Conservation (phyloP, 35 echinoderm and acorn worm species). For the Heliocidaris erythrogramma region DNA sequence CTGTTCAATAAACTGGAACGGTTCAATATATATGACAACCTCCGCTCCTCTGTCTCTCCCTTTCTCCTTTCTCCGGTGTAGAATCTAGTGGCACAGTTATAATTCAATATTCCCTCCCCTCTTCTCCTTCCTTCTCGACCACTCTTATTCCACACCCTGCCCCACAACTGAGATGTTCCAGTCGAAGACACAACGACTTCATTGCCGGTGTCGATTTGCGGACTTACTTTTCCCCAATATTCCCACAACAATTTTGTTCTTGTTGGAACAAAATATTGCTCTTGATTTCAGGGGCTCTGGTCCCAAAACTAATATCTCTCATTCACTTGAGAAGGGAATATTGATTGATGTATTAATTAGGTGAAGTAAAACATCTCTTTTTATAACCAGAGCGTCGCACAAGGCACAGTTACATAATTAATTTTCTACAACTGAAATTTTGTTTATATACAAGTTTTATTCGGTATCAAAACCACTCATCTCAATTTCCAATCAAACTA, state of each 20-base stretch:
- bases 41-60: background rate
- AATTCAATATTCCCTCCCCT: slow-evolving; percentile 49
- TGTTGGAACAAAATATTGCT: background rate
- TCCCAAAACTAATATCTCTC: background rate
- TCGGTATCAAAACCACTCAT: background rate
- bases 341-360: background rate
- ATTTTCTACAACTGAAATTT: background rate
- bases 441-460: background rate
- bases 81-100: slow-evolving; percentile 48
- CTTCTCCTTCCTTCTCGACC: slow-evolving; percentile 33
- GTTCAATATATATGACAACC: slow-evolving; percentile 54
- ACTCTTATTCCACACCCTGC: background rate
- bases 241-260: background rate
- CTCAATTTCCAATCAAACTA: background rate
- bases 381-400: background rate
- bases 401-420: background rate
- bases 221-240: slow-evolving; percentile 22
- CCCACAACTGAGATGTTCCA: background rate
- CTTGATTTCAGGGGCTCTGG: background rate
- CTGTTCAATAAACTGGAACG: slow-evolving; percentile 52
- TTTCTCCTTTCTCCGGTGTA: background rate
- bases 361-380: background rate
- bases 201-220: background rate
- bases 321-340: background rate
- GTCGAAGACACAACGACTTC: background rate